phyloP scores from a whole-genome alignment of 2,797 vertebrate species.

The Arnoldichthys spilopterus region DNA sequence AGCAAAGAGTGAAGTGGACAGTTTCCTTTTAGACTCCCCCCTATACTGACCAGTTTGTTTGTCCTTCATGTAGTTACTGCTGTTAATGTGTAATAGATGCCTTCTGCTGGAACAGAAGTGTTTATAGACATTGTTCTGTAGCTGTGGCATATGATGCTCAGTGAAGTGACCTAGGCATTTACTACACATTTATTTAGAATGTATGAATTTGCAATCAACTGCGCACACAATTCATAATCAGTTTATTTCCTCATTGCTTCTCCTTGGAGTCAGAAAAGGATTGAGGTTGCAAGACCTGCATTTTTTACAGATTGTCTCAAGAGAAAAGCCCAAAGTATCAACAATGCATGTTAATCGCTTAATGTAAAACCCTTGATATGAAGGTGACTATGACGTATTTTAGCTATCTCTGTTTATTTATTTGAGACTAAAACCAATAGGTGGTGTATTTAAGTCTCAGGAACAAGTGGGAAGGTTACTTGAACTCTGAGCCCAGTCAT shows the following conservation, averaged over 20 bases:
- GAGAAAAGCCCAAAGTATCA: neutral
- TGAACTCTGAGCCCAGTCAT: conserved; percentile 7
- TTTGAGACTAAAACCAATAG: neutral
- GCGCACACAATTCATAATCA: neutral
- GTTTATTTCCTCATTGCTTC: neutral
- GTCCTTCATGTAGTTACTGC: neutral
- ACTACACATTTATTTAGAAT: neutral
- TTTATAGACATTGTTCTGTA: conserved; percentile 12
- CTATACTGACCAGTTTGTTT: neutral
- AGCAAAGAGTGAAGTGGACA: neutral
- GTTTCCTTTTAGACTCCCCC: neutral
- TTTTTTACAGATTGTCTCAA: neutral
- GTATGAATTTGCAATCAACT: neutral
- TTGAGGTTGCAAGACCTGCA: neutral
- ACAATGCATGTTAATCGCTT: neutral
- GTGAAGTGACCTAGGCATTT: neutral
- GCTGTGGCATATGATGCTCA: neutral
- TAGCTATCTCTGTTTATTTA: neutral
- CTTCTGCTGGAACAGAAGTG: conserved; percentile 5
- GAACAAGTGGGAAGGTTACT: neutral
- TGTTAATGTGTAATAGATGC: conserved; percentile 11
- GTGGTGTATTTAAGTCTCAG: neutral
- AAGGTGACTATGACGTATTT: neutral
- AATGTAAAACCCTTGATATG: conserved; percentile 6
- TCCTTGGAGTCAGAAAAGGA: neutral